Conservation (phyloP, 2,113 vertebrate species). For the Poeciliopsis occidentalis region DNA sequence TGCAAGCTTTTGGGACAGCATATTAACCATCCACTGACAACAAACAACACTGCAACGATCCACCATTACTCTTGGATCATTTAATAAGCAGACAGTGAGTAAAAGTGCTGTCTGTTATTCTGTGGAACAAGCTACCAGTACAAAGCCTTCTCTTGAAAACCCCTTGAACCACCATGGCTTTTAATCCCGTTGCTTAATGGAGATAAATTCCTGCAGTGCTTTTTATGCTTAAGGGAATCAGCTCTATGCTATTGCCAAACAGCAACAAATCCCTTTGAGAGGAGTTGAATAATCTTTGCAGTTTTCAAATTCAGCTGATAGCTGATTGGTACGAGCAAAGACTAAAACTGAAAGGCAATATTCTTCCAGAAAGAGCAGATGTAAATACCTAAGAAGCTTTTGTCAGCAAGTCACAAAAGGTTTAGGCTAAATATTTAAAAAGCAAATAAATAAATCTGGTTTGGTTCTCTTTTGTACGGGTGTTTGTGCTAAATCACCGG, state of each 20-base stretch:
- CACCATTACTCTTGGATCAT: constrained; percentile 41
- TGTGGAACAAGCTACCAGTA: constrained; percentile 20
- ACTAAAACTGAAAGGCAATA: constrained; percentile 5
- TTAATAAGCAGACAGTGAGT: constrained; percentile 55
- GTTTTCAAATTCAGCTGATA: constrained; percentile 56
- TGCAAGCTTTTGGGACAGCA: not conserved
- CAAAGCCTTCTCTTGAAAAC: constrained; percentile 39
- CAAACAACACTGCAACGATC: not conserved
- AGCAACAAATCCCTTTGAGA: constrained; percentile 63
- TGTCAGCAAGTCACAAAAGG: not conserved
- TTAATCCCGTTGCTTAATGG: constrained; percentile 75
- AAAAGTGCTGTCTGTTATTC: constrained; percentile 20
- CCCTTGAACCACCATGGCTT: constrained; percentile 58
- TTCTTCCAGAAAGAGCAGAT: not conserved
- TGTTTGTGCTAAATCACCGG: not conserved
- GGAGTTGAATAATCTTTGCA: constrained; percentile 57
- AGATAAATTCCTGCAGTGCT: constrained; percentile 68
- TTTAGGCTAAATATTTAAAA: not conserved
- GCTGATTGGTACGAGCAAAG: constrained; percentile 26
- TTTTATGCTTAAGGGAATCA: constrained; percentile 66
- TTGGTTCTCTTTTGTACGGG: not conserved
- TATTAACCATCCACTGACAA: constrained; percentile 34
- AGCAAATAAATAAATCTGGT: not conserved
- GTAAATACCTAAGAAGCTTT: not conserved
- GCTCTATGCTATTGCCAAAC: constrained; percentile 56